Conservation (phyloP, 1,140 invertebrate genomes). For the Oedothorax gibbosus region DNA sequence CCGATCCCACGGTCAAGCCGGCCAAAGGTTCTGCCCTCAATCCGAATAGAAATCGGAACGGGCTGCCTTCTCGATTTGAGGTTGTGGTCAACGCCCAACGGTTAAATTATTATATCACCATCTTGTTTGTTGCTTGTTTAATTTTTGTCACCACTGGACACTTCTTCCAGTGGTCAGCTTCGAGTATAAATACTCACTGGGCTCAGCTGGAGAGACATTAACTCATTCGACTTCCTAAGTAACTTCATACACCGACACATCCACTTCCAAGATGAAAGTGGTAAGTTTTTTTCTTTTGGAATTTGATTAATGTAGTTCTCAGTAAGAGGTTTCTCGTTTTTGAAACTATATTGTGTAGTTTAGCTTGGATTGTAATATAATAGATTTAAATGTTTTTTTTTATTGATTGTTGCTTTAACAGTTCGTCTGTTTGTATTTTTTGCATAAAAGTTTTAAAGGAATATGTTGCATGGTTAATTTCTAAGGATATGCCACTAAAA, state of each 20-base stretch:
- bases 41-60: background rate
- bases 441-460: too few species aligned
- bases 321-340: background rate
- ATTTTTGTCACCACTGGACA: conserved; percentile 29
- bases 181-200: conserved; percentile 21
- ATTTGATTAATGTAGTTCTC: background rate
- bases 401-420: too few species aligned
- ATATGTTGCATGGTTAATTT: too few species aligned
- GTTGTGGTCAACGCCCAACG: conserved; percentile 29
- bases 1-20: conserved; percentile 2
- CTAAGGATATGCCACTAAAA: too few species aligned
- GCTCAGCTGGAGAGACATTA: conserved; percentile 9
- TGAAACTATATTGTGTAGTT: background rate
- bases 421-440: too few species aligned
- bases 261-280: conserved; percentile 42
- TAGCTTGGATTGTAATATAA: background rate
- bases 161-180: background rate
- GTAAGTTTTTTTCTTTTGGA: conserved; percentile 15
- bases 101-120: conserved; percentile 28
- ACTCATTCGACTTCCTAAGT: background rate
- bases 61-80: conserved; percentile 4
- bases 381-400: too few species aligned
- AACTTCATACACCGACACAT: background rate
- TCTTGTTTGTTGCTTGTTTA: conserved; percentile 11
- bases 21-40: conserved; percentile 47